These are phyloP conservation scores for Acanthopleura granulata DNA, from an alignment of 2,888 invertebrate genomes.

Conservation along the genomic window DNA sequence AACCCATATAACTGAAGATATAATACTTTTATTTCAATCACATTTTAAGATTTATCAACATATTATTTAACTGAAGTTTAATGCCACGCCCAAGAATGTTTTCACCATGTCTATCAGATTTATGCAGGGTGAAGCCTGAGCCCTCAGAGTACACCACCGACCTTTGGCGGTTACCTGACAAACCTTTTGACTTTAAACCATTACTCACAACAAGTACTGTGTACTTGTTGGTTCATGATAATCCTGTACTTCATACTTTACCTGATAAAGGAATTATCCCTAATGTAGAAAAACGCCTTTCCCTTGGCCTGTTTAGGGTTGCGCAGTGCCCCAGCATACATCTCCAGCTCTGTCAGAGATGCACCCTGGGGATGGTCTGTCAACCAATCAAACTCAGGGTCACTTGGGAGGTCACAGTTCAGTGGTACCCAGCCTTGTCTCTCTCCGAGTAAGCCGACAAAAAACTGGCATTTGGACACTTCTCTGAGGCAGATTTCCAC, in stretches of 20 bases:
- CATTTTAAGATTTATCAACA: no score
- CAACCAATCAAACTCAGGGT: conserved; percentile 67
- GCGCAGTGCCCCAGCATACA: conserved; percentile 63
- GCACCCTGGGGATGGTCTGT: conserved; percentile 63
- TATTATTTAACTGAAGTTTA: no score
- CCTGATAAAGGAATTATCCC: conserved; percentile 60
- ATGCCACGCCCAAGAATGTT: no score
- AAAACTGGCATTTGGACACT: conserved; percentile 67
- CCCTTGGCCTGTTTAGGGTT: conserved; percentile 41
- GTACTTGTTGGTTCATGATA: no score
- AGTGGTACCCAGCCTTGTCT: conserved; percentile 69
- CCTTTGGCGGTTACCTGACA: no score
- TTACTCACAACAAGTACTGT: no score
- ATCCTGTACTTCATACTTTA: conserved; percentile 23
- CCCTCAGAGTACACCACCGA: no score
- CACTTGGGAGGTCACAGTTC: conserved; percentile 56
- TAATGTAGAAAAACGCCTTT: conserved; percentile 68
- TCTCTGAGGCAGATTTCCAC: conserved; percentile 69
- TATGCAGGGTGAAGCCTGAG: no score
- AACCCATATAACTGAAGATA: no score
- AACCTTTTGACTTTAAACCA: no score
- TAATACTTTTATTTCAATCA: no score
- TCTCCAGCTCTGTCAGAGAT: conserved; percentile 71
- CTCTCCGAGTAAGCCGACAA: conserved; percentile 70
- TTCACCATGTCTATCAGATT: no score